A percentile compares a stretch with the other conserved stretches of the same genome.
Evolutionary conservation across 2,113 vertebrate genomes (phyloP).

Genomic region (Antidorcas marsupialis): DNA sequence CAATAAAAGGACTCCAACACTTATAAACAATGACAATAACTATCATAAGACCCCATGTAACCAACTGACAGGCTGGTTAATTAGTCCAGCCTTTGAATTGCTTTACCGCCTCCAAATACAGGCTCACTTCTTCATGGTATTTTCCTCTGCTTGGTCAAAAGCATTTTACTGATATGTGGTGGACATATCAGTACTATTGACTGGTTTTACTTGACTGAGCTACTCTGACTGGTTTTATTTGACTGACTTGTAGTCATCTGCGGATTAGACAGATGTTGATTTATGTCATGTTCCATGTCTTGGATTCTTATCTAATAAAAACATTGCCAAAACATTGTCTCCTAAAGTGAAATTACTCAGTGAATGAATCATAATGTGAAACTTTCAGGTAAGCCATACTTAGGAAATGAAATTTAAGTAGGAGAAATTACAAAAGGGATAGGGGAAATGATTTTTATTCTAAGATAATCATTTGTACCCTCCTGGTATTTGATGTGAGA

Average conservation of each 20-base stretch:
- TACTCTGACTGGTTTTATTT: not conserved
- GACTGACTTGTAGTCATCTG: conserved; percentile 58
- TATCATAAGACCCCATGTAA: too few relatives aligned
- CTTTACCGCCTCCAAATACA: not conserved
- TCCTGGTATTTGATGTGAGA: not conserved
- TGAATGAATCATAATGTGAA: conserved; percentile 64
- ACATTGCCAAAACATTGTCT: conserved; percentile 59
- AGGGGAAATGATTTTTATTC: not conserved
- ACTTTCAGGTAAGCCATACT: conserved; percentile 57
- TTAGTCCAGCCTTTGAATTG: not conserved
- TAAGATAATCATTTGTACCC: conserved; percentile 7
- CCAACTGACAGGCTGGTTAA: not conserved
- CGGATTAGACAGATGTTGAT: conserved; percentile 57
- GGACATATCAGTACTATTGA: not conserved
- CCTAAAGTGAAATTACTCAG: conserved; percentile 60
- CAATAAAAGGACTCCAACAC: not conserved
- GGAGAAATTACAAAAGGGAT: conserved; percentile 31
- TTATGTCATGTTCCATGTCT: conserved; percentile 21
- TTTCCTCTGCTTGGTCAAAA: not conserved
- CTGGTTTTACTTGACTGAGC: conserved; percentile 41
- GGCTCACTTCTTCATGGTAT: not conserved
- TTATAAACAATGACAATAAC: not conserved
- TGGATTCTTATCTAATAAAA: conserved; percentile 68
- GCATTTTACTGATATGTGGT: not conserved
- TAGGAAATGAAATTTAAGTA: conserved; percentile 64